These are phyloP conservation scores for Baronia brevicornis DNA, from an alignment of 2,888 invertebrate species.

Conservation along the genomic window DNA sequence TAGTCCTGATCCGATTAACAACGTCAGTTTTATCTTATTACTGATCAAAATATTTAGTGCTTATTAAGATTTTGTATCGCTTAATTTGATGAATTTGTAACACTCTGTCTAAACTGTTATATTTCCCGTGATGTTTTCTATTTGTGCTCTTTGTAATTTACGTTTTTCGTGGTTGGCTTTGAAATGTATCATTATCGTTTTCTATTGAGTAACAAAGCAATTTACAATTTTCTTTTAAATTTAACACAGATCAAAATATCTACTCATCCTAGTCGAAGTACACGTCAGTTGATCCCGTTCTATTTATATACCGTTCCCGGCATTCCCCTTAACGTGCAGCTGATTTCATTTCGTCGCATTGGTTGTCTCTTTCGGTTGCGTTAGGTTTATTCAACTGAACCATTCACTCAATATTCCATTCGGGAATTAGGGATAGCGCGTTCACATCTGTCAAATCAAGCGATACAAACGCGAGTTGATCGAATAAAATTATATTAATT, in stretches of 20 bases:
- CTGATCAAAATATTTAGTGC: conserved; percentile 21
- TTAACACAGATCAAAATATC: conserved; percentile 33
- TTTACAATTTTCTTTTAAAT: conserved; percentile 3
- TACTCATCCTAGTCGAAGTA: conserved; percentile 40
- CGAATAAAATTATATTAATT: conserved; percentile 30
- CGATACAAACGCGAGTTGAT: conserved; percentile 36
- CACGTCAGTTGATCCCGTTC: conserved; percentile 55
- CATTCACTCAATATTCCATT: conserved; percentile 52
- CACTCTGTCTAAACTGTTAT: not conserved
- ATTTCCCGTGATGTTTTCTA: conserved; percentile 3
- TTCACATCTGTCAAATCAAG: conserved; percentile 72
- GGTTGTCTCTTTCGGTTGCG: conserved; percentile 38
- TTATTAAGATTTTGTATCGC: conserved; percentile 31
- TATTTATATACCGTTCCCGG: conserved; percentile 62
- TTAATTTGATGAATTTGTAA: conserved; percentile 37
- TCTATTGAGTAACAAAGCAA: conserved; percentile 2
- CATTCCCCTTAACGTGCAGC: conserved; percentile 42
- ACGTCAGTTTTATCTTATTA: conserved; percentile 58
- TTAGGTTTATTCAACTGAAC: conserved; percentile 58
- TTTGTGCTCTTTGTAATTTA: conserved; percentile 27
- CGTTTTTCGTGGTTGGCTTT: conserved; percentile 31
- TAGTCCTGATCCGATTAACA: conserved; percentile 74
- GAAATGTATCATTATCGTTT: conserved; percentile 31
- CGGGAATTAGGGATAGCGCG: conserved; percentile 66
- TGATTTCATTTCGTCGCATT: conserved; percentile 46